These are phyloP conservation scores for Araneus ventricosus DNA, from an alignment of 1,140 invertebrate genomes.

Conservation along the genomic window DNA sequence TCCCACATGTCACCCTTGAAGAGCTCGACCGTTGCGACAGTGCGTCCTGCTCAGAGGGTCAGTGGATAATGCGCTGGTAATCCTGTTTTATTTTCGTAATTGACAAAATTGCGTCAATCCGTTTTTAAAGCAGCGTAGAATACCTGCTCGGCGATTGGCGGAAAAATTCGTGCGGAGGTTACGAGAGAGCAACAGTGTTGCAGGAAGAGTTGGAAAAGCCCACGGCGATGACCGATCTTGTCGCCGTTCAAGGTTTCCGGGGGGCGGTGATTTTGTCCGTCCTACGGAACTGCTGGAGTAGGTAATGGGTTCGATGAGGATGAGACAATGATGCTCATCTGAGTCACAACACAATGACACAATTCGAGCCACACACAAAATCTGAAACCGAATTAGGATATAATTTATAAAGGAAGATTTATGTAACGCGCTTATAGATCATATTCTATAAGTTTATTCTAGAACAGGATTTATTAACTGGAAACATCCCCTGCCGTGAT, in stretches of 20 bases:
- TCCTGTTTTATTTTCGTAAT: neutral
- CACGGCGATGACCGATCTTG: conserved; percentile 28
- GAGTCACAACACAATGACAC: no score
- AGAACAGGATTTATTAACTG: no score
- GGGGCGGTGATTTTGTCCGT: neutral
- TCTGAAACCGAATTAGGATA: no score
- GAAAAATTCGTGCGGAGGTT: neutral
- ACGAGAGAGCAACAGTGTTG: neutral
- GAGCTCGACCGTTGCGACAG: no score
- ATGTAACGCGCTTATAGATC: no score
- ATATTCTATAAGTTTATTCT: no score
- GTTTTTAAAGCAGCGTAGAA: neutral
- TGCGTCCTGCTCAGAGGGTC: neutral
- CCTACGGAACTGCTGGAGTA: neutral
- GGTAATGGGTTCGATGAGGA: no score
- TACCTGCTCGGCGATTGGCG: conserved; percentile 17
- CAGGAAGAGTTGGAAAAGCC: neutral
- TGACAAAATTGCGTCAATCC: neutral
- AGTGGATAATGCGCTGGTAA: neutral
- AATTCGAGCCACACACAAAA: no score
- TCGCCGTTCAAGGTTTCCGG: neutral
- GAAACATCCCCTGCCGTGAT: no score
- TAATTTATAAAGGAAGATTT: no score
- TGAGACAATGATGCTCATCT: no score
- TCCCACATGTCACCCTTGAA: no score